Percentiles rank a stretch among this genome's conserved stretches.
These are phyloP conservation scores for Siniperca chuatsi DNA, from an alignment of 2,113 vertebrate species.

Conservation along the genomic window DNA sequence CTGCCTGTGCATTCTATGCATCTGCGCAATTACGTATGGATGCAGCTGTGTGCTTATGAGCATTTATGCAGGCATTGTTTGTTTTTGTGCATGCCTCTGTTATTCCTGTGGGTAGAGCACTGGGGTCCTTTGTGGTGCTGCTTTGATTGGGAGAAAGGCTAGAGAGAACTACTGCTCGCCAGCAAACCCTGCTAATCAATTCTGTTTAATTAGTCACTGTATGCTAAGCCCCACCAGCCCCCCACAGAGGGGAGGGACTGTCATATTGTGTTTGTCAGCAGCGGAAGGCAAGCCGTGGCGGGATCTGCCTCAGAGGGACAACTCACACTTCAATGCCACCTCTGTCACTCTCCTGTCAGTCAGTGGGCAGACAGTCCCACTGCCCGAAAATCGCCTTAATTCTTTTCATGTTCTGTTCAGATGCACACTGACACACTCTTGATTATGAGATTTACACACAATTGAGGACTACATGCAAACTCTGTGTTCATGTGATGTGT, in stretches of 20 bases:
- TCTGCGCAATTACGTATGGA: conserved; percentile 42
- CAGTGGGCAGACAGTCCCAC: conserved; percentile 60
- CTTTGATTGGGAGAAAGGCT: conserved; percentile 50
- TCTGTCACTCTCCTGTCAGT: conserved; percentile 76
- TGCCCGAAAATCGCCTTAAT: conserved; percentile 40
- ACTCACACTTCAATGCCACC: conserved; percentile 73
- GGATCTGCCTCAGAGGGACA: conserved; percentile 71
- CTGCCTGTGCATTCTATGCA: conserved; percentile 32
- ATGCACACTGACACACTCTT: conserved; percentile 22
- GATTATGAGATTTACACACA: conserved; percentile 42
- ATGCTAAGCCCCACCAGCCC: conserved; percentile 51
- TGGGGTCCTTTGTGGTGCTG: conserved; percentile 48
- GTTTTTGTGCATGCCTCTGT: conserved; percentile 50
- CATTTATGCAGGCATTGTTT: conserved; percentile 49
- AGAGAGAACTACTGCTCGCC: conserved; percentile 52
- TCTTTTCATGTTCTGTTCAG: conserved; percentile 35
- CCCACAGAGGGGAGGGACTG: conserved; percentile 68
- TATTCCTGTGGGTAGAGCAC: conserved; percentile 61
- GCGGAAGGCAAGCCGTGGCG: conserved; percentile 41
- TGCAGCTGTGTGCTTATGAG: conserved; percentile 43
- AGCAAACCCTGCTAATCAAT: conserved; percentile 78
- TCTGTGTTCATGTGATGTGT: neutral
- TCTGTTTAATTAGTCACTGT: conserved; percentile 84
- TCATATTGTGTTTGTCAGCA: conserved; percentile 82
- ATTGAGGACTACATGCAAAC: neutral